Conservation (phyloP, 2,113 vertebrate species). For the Eupsittula cactorum region DNA sequence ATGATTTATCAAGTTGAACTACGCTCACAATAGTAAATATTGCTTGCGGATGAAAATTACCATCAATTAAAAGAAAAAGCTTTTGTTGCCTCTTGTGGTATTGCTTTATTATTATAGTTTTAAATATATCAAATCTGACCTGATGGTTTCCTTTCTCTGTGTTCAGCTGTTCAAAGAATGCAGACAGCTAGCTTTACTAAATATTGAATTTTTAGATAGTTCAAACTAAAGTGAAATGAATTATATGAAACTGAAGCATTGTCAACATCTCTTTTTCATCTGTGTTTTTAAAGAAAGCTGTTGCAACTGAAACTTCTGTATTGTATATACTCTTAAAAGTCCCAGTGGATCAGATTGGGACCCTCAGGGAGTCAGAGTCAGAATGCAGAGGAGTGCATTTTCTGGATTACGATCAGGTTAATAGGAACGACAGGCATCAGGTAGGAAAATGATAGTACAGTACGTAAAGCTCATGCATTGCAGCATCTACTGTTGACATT, state of each 20-base stretch:
- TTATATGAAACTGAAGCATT: neutral
- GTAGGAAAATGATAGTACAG: neutral
- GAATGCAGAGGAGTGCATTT: neutral
- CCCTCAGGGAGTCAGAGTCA: neutral
- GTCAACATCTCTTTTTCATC: neutral
- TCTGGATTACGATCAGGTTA: neutral
- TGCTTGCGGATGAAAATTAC: neutral
- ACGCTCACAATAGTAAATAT: rapidly evolving
- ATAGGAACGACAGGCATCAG: neutral
- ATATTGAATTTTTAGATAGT: neutral
- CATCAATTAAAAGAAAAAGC: neutral
- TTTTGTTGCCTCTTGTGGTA: neutral
- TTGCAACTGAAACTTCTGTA: neutral
- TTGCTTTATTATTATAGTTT: neutral
- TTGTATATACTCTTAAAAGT: neutral
- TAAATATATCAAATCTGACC: neutral
- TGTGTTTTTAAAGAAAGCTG: neutral
- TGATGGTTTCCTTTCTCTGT: neutral
- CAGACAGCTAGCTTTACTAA: neutral
- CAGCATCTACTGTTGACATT: neutral
- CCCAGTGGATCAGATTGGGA: neutral
- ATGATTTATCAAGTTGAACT: neutral
- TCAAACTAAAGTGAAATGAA: neutral
- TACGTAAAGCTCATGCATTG: neutral
- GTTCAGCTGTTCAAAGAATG: neutral